Percentiles rank a stretch among this genome's conserved stretches.
These are phyloP conservation scores for Colistium nudipinnis DNA, from an alignment of 2,113 vertebrate genomes.

Conservation along the genomic window DNA sequence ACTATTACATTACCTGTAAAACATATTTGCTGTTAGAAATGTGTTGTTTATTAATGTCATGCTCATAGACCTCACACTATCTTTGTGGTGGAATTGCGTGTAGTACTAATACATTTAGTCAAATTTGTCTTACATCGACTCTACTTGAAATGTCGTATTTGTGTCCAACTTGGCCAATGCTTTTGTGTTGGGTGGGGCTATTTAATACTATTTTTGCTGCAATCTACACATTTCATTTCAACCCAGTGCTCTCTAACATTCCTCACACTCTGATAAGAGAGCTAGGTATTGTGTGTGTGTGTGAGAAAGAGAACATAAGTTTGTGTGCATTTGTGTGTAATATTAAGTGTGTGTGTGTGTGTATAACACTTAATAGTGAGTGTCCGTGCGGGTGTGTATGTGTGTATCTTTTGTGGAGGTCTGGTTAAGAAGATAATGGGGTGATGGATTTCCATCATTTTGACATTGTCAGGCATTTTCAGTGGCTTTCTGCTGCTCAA, in stretches of 20 bases:
- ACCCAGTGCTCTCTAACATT: not conserved
- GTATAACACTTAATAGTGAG: no score
- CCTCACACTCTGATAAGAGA: not conserved
- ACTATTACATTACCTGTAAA: not conserved
- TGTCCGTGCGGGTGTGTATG: not conserved
- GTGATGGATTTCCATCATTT: conserved; percentile 73
- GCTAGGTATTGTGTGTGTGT: no score
- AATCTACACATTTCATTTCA: not conserved
- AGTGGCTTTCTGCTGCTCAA: not conserved
- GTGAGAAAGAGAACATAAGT: no score
- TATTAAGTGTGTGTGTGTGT: not conserved
- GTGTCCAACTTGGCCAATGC: no score
- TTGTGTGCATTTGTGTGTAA: not conserved
- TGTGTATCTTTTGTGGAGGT: conserved; percentile 10
- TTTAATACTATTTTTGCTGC: not conserved
- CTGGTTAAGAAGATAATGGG: conserved; percentile 66
- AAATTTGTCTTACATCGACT: no score
- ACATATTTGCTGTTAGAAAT: not conserved
- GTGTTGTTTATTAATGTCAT: not conserved
- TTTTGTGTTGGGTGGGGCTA: not conserved
- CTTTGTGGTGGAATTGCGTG: not conserved
- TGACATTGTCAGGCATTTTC: conserved; percentile 41
- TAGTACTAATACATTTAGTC: no score
- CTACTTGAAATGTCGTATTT: not conserved
- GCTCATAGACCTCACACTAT: not conserved